These are phyloP conservation scores for Drosophila paucipuncta DNA, from an alignment of 2,888 invertebrate genomes.

Conservation along the genomic window DNA sequence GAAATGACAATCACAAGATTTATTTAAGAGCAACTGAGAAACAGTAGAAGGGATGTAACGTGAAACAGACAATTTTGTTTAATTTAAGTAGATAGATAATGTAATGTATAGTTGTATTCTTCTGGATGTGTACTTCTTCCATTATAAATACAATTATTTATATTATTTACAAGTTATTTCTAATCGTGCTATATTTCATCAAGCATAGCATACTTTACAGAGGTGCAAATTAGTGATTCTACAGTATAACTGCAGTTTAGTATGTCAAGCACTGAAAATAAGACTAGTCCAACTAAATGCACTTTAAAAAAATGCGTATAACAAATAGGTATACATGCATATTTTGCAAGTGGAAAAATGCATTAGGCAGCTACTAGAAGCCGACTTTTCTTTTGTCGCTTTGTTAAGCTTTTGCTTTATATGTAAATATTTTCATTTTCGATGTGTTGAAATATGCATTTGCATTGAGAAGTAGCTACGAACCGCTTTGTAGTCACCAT, in stretches of 20 bases:
- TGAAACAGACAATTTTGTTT: neutral
- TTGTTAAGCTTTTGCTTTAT: slow-evolving; percentile 44
- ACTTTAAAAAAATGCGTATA: neutral
- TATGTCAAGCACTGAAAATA: slow-evolving; percentile 26
- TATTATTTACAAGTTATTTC: neutral
- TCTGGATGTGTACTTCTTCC: neutral
- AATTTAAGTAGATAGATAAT: neutral
- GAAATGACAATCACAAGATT: neutral
- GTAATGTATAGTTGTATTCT: neutral
- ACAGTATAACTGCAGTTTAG: slow-evolving; percentile 6
- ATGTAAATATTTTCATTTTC: slow-evolving; percentile 46
- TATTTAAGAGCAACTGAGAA: neutral
- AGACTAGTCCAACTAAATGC: slow-evolving; percentile 1
- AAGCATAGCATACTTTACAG: slow-evolving; percentile 10
- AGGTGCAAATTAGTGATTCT: neutral
- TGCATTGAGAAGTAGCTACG: slow-evolving; percentile 36
- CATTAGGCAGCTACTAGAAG: slow-evolving; percentile 38
- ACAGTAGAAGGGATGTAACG: neutral
- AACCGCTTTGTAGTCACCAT: slow-evolving; percentile 41
- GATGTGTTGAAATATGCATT: slow-evolving; percentile 70
- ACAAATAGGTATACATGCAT: neutral
- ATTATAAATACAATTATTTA: neutral
- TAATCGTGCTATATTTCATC: neutral
- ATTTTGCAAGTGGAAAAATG: slow-evolving; percentile 54
- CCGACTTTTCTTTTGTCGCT: slow-evolving; percentile 3